Evolutionary conservation across 1,140 invertebrate genomes (phyloP), one percentile per base, ranked within the genome.

Genomic region (Ylistrum balloti): DNA sequence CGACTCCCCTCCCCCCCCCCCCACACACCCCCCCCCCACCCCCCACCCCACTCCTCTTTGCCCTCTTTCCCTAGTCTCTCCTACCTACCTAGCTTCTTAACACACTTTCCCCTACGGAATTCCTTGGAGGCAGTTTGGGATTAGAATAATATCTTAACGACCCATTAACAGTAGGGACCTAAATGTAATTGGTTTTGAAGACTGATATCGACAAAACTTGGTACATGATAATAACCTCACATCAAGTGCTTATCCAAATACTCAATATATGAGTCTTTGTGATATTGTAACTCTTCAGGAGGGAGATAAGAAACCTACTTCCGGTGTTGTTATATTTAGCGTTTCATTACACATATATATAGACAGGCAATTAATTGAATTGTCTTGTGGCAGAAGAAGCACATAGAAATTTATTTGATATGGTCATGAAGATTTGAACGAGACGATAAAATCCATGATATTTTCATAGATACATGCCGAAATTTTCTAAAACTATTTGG

Each of bases 241-340:
- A 74, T 74, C 56, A 74, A 28, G 11, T 11, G n/a, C 56, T 74
- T 74, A 74, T 28, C 56, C n/a, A 28, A 74, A 74, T 74, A 28
- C 22, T n/a, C n/a, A 74, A 17, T 74, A 7, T 9, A 74, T 28
- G n/a, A 74, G 22, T 28, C n/a, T 74, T 74, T 74, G 56, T 74
- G 1, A 74, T 28, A 74, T 74, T 74, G 56, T 74, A 74, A 74
- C 56, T 74, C 56, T 74, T 74, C 56, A 74, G 56, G 56, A 74
- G 0, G 22, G 13, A 74, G 56, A 74, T 74, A 74, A 28, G 28
- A 74, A 74, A 74, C 20, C 56, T 11, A 28, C 22, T 74, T 74
- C 56, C 56, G 56, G 56, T 74, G 56, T 74, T 74, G 22, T 74
- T n/a, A 28, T 28, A 74, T 74, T 74, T 28, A 48, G 22, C 20